These are phyloP conservation scores for Virgularia gustaviana DNA, from an alignment of 92 coral and sea anemone genomes.

Conservation along the genomic window DNA sequence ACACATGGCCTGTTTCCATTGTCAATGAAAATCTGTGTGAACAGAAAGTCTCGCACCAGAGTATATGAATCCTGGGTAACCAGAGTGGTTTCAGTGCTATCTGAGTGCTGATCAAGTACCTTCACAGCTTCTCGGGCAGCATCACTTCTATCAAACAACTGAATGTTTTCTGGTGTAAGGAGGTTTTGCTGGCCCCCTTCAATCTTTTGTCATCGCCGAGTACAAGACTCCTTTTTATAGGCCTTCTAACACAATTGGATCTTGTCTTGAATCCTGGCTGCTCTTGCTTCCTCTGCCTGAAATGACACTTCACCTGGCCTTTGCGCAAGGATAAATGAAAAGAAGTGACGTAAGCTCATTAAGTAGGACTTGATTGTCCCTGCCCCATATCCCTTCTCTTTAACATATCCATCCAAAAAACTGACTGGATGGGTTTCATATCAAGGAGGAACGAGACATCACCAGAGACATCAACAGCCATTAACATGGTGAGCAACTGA, in stretches of 20 bases:
- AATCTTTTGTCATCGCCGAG: constrained; percentile 58
- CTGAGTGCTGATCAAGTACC: constrained; percentile 32
- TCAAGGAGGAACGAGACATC: constrained; percentile 4
- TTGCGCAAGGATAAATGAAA: constrained; percentile 39
- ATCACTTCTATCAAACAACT: constrained; percentile 41
- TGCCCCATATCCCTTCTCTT: constrained; percentile 39
- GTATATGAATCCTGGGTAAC: constrained; percentile 50
- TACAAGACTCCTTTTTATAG: constrained; percentile 34
- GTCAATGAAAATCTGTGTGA: constrained; percentile 53
- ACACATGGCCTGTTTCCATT: constrained; percentile 59
- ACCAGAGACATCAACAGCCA: constrained; percentile 12
- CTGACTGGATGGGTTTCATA: constrained; percentile 6
- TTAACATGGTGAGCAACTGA: no score
- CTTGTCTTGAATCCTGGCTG: constrained; percentile 42
- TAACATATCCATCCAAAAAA: constrained; percentile 9
- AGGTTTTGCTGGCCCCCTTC: constrained; percentile 35
- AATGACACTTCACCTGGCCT: constrained; percentile 16
- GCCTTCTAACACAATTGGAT: constrained; percentile 47
- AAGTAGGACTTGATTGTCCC: constrained; percentile 53
- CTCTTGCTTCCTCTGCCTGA: constrained; percentile 1
- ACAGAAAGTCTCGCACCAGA: constrained; percentile 49
- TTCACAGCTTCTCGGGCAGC: constrained; percentile 51
- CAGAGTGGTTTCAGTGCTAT: constrained; percentile 5
- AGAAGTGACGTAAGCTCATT: constrained; percentile 57
- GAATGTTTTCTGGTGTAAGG: constrained; percentile 42